Conservation (phyloP, 2,113 vertebrate genomes). For the Bubo scandiacus region DNA sequence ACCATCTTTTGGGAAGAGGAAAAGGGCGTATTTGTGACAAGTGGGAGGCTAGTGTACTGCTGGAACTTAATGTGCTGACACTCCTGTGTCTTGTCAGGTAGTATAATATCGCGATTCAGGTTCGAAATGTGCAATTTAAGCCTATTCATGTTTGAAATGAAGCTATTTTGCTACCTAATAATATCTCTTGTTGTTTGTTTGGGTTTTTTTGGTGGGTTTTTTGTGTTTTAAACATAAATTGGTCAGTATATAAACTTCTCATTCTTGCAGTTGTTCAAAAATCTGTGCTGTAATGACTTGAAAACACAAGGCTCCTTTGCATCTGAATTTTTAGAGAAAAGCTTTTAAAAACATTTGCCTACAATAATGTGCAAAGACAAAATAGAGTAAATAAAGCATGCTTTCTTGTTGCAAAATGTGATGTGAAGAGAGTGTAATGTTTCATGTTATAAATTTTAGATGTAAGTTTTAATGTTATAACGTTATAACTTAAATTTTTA, state of each 20-base stretch:
- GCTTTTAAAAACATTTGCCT: neutral
- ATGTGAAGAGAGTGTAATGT: neutral
- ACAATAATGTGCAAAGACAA: neutral
- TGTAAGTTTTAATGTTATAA: too few species aligned
- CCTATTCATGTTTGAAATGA: neutral
- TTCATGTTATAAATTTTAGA: neutral
- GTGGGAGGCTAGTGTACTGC: neutral
- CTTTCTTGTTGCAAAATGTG: neutral
- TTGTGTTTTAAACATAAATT: neutral
- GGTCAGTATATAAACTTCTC: neutral
- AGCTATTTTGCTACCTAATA: neutral
- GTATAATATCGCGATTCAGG: neutral
- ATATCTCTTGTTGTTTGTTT: neutral
- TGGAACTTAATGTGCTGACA: neutral
- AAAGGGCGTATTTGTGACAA: neutral
- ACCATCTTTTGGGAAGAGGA: neutral
- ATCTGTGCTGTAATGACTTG: neutral
- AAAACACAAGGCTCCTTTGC: neutral
- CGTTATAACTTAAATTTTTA: neutral
- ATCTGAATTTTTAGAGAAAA: neutral
- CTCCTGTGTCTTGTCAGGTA: rapidly evolving
- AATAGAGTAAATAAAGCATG: neutral
- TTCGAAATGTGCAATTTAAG: neutral
- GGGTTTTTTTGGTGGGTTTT: too few species aligned
- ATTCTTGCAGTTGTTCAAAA: neutral